These are phyloP conservation scores for Trichosurus vulpecula DNA, from an alignment of 2,797 vertebrate genomes.

Conservation along the genomic window DNA sequence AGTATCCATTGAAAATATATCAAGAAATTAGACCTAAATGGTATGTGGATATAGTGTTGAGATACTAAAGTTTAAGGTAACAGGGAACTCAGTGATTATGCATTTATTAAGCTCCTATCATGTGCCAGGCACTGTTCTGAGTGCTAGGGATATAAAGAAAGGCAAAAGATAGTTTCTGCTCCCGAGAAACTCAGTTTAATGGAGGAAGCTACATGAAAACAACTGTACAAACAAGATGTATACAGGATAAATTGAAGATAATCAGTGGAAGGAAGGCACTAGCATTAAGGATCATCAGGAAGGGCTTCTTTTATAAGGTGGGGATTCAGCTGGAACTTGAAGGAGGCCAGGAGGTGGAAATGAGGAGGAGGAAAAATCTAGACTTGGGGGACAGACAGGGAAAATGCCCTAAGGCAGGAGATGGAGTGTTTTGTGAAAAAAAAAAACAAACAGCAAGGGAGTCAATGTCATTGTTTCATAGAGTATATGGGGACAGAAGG, in stretches of 20 bases:
- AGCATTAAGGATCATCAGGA: background rate
- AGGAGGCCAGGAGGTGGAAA: background rate
- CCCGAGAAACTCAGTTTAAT: background rate
- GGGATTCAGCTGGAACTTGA: background rate
- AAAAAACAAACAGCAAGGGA: background rate
- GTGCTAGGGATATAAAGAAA: background rate
- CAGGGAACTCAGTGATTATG: background rate
- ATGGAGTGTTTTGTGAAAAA: background rate
- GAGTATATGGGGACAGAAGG: background rate
- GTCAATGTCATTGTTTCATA: background rate
- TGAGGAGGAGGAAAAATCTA: background rate
- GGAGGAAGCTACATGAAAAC: background rate
- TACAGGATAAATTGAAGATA: background rate
- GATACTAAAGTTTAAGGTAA: background rate
- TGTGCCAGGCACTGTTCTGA: background rate
- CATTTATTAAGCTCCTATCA: background rate
- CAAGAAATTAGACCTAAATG: constrained; percentile 12
- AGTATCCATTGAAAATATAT: constrained; percentile 5
- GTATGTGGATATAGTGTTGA: background rate
- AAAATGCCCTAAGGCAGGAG: background rate
- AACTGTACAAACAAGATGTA: background rate
- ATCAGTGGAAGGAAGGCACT: background rate
- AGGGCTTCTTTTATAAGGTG: background rate
- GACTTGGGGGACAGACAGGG: too few species aligned
- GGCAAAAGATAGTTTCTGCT: background rate